Base-by-base conservation (phyloP, 2,888 invertebrate species). In the Harmothoe impar region DNA sequence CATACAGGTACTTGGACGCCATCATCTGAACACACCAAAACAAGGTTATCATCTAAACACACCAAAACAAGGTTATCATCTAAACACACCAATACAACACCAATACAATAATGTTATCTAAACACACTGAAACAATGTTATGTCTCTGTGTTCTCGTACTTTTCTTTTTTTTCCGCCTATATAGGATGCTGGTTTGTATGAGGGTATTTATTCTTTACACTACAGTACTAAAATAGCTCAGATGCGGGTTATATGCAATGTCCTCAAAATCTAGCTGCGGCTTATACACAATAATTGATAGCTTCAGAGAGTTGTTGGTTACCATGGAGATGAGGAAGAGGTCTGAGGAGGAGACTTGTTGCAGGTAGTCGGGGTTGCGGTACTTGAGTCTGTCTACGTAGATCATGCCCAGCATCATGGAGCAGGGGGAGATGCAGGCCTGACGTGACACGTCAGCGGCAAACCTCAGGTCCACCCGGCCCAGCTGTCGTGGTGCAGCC, bases 311-410 rank as follows among this genome's bases (percentile, higher is more conserved):
- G n/a, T n/a, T n/a, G n/a, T n/a, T n/a, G n/a, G n/a, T n/a, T 96
- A 98, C 99, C 97, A 99, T 96, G 91, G 99, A 98, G 92, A 99
- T 98, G 91, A 99, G 97, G 96, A 99, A 99, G 91, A 99, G 97
- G 95, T 99, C 98, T 52, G 98, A 98, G 51, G 99, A 98, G 52
- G 98, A 97, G 89, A 98, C 97, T 94, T 97, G 96, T 93, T 97
- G 97, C 92, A 99, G 97, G 96, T 98, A 99, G 93, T 97, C 97
- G 0, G 98, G 97, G 96, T 98, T 98, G 92, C 97, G 96, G 33
- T 94, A 93, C 95, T 98, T 97, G 90, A 99, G 97, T 93, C 99
- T 97, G 96, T 99, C 99, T 94, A 99, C 97, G 96, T 99, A 99
- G 81, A 99, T 97, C 94, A 99, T 96, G 51, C 99, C 99, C 94